Percentiles rank a stretch among this genome's conserved stretches.
phyloP scores from a whole-genome alignment of 1,140 invertebrate species.

The Rhagoletis zephyria region DNA sequence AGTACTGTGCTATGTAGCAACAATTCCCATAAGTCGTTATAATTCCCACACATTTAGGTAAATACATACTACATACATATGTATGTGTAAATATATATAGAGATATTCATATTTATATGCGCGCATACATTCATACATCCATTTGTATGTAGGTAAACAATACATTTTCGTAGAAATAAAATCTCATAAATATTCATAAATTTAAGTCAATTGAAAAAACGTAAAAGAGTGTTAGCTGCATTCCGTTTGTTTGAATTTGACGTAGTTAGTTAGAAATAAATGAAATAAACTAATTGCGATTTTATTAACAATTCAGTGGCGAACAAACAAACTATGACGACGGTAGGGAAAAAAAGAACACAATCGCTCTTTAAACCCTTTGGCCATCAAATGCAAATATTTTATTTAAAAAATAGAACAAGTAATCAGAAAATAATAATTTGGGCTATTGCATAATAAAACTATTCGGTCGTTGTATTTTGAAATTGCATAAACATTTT shows the following conservation, averaged over 20 bases:
- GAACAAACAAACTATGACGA: neutral
- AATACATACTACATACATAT: neutral
- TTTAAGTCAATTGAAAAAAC: conserved; percentile 28
- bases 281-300: conserved; percentile 36
- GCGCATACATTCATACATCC: neutral
- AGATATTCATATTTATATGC: no score
- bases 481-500: no score
- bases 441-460: no score
- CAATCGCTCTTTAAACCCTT: neutral
- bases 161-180: conserved; percentile 9
- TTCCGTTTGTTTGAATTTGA: neutral
- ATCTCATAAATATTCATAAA: conserved; percentile 47
- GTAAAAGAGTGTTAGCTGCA: neutral
- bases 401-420: no score
- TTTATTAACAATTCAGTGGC: conserved; percentile 23
- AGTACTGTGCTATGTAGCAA: neutral
- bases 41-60: neutral
- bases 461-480: no score
- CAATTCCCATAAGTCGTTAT: conserved; percentile 11
- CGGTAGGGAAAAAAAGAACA: neutral
- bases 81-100: no score
- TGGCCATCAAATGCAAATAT: neutral
- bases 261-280: conserved; percentile 7
- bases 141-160: neutral
- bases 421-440: no score